phyloP scores from a whole-genome alignment of 2,113 vertebrate genomes.

The Anthoscopus minutus region DNA sequence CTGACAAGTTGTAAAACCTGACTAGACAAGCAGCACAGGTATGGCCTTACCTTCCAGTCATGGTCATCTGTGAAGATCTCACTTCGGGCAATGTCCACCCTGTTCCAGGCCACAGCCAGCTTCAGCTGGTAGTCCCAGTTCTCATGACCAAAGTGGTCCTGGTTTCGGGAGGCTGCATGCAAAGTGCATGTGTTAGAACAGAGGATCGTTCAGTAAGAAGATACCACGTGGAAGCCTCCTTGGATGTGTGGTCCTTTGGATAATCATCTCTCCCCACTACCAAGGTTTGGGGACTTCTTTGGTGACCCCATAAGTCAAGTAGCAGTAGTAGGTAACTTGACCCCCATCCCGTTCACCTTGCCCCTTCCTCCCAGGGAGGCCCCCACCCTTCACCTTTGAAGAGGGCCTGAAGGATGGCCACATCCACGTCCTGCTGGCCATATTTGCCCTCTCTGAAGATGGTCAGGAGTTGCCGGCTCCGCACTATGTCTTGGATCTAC shows the following conservation, averaged over 20 bases:
- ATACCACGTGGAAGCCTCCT: background rate
- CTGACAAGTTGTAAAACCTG: background rate
- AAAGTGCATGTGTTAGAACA: background rate
- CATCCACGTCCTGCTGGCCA: slow-evolving; percentile 82
- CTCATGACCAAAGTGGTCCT: slow-evolving; percentile 70
- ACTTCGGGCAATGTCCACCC: slow-evolving; percentile 88
- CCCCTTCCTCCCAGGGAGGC: background rate
- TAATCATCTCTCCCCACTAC: background rate
- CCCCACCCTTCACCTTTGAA: slow-evolving; percentile 81
- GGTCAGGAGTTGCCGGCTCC: slow-evolving; percentile 81
- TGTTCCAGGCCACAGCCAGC: slow-evolving; percentile 92
- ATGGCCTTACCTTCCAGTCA: slow-evolving; percentile 82
- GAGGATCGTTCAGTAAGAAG: rapidly evolving
- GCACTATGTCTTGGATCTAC: slow-evolving; percentile 93
- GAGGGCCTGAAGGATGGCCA: slow-evolving; percentile 92
- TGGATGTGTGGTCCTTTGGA: background rate
- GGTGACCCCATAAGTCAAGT: background rate
- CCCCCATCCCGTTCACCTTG: background rate
- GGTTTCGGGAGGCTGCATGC: slow-evolving; percentile 77
- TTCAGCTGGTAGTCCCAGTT: slow-evolving; percentile 88
- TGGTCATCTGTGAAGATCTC: slow-evolving; percentile 92
- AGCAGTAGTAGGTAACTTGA: background rate
- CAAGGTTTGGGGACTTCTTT: background rate
- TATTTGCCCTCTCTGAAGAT: slow-evolving; percentile 84
- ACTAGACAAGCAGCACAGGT: background rate